A percentile compares a stretch with the other conserved stretches of the same genome.
phyloP scores from a whole-genome alignment of 2,113 vertebrate genomes.

The Corythornis cristatus region DNA sequence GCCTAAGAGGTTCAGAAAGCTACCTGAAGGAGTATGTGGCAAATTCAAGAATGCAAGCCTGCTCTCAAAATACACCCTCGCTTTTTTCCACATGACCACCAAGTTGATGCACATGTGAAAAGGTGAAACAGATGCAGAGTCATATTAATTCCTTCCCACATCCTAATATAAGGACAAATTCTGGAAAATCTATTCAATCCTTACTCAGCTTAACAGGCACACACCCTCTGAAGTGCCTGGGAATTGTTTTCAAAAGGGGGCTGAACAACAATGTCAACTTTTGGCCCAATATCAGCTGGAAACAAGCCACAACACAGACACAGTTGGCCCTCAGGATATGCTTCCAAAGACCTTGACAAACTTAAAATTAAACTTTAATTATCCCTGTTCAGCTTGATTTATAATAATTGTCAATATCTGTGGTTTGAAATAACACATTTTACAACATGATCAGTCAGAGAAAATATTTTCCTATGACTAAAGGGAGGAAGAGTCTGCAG shows the following conservation, averaged over 20 bases:
- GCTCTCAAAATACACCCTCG: background rate
- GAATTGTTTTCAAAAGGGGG: constrained; percentile 10
- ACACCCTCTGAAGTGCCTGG: background rate
- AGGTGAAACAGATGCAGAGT: background rate
- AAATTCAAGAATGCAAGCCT: background rate
- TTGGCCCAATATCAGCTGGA: constrained; percentile 61
- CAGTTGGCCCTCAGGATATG: background rate
- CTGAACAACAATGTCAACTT: constrained; percentile 3
- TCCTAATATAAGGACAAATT: background rate
- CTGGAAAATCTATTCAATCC: background rate
- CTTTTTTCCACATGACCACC: background rate
- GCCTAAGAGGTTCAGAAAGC: background rate
- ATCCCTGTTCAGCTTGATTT: constrained; percentile 55
- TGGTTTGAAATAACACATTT: constrained; percentile 65
- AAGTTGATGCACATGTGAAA: background rate
- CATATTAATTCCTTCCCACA: background rate
- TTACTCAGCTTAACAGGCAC: background rate
- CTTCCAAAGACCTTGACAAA: constrained; percentile 48
- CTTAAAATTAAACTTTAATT: constrained; percentile 63
- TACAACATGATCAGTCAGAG: constrained; percentile 45
- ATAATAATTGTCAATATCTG: constrained; percentile 67
- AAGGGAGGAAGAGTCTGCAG: constrained; percentile 44
- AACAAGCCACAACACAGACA: constrained; percentile 28
- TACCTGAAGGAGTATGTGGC: background rate
- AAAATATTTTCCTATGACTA: constrained; percentile 68